Conservation (phyloP, 2,888 invertebrate genomes). For the Sphecodes monilicornis region DNA sequence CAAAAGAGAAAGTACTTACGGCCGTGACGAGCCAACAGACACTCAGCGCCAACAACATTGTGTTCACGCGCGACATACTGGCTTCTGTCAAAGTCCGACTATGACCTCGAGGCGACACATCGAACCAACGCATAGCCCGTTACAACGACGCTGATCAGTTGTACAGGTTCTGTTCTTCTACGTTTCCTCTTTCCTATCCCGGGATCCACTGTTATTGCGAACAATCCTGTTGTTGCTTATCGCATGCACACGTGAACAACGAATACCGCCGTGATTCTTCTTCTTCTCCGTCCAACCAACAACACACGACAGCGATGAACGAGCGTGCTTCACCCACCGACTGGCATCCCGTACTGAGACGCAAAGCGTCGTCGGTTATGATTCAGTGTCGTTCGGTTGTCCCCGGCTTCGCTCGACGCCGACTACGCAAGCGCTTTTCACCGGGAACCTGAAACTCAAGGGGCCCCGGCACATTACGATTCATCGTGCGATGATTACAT, state of each 20-base stretch:
- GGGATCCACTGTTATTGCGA: neutral
- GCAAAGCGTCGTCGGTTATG: constrained; percentile 43
- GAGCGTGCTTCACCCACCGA: neutral
- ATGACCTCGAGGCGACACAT: constrained; percentile 46
- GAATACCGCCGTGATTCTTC: neutral
- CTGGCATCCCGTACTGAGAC: neutral
- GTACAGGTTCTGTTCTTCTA: neutral
- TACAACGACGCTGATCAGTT: constrained; percentile 6
- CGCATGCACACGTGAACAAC: neutral
- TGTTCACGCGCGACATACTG: constrained; percentile 38
- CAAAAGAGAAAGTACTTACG: constrained; percentile 53
- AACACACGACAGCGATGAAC: neutral
- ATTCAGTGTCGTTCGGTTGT: constrained; percentile 42
- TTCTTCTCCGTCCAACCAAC: neutral
- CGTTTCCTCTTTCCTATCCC: neutral
- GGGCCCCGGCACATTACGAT: neutral
- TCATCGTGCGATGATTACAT: neutral
- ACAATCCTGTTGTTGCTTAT: neutral
- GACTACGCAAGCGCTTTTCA: neutral
- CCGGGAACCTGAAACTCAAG: constrained; percentile 21
- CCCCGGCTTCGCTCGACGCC: constrained; percentile 28
- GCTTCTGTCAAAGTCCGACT: constrained; percentile 52
- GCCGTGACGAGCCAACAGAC: constrained; percentile 36
- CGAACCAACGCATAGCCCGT: constrained; percentile 39
- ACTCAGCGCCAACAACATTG: constrained; percentile 50